A percentile compares a stretch with the other conserved stretches of the same genome.
phyloP scores from a whole-genome alignment of 2,888 invertebrate genomes.

The Penaeus monodon region DNA sequence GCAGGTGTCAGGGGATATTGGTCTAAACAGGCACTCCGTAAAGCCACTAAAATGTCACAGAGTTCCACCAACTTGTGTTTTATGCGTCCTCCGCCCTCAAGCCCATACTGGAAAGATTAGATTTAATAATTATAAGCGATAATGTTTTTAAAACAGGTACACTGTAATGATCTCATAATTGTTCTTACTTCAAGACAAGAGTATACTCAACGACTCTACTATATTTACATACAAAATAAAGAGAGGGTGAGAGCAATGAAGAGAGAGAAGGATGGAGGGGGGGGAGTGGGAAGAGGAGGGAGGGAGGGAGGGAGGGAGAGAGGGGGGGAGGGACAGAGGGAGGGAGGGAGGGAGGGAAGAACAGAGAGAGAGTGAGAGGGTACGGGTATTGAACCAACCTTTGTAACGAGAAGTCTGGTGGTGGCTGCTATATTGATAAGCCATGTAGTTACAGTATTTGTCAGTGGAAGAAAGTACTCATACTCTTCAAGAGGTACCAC shows the following conservation, averaged over 20 bases:
- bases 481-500: conserved; percentile 63
- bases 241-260: too few species aligned
- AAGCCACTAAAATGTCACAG: conserved; percentile 60
- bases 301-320: too few species aligned
- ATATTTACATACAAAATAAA: too few species aligned
- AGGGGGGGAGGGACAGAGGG: too few species aligned
- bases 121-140: not conserved
- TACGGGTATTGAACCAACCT: conserved; percentile 27
- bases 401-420: conserved; percentile 47
- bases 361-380: too few species aligned
- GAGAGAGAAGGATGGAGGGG: too few species aligned
- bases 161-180: too few species aligned
- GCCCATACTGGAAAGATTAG: conserved; percentile 35
- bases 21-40: conserved; percentile 53
- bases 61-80: conserved; percentile 52
- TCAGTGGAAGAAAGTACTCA: conserved; percentile 47
- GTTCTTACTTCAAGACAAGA: too few species aligned
- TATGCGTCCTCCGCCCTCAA: conserved; percentile 44
- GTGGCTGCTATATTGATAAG: conserved; percentile 52
- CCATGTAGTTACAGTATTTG: conserved; percentile 43
- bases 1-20: conserved; percentile 62
- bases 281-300: too few species aligned
- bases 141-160: not conserved
- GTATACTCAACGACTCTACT: too few species aligned
- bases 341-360: too few species aligned